Evolutionary conservation across 2,888 invertebrate genomes (phyloP), one percentile per base, ranked within the genome.

Genomic region (Myathropa florea): DNA sequence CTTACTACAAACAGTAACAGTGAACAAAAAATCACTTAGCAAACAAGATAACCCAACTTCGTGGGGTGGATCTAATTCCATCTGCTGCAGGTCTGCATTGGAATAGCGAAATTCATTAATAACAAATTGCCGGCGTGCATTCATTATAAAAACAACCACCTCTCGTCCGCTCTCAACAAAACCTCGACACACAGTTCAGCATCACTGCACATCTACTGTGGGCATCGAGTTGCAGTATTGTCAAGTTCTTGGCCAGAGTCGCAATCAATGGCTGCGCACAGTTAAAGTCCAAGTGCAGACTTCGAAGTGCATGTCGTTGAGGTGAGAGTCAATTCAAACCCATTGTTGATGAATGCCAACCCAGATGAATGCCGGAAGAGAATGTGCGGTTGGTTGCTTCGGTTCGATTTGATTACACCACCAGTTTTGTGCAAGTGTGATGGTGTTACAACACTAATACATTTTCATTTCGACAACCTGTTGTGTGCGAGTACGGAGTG

Each of bases 331-430:
- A 14, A 78, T 61, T 61, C 61, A 46, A 63, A 80, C 23, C 68
- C 85, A 81, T 70, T 72, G 85, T 82, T 85, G 81, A 85, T 85
- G 70, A 78, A 85, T 85, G 85, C 68, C 85, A 73, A 73, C 81
- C 81, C 77, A 81, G 72, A 64, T 85, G 81, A 68, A 78, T 85
- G 81, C 85, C 85, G 85, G 85, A 85, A 85, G 85, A 85, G 85
- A 85, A 85, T 85, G 81, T 85, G 81, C 77, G 85, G 85, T 82
- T 81, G 72, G 85, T 65, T 85, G 85, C 81, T 73, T 81, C 70
- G 72, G 14, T 67, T 85, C 70, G 77, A 77, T 73, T 73, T 73
- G 85, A 85, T 85, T 78, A 85, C 77, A 85, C 81, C 77, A 73
- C 64, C 64, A 60, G 18, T 28, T 4, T 3, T 4, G n/a, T 64